Conservation (phyloP, 2,888 invertebrate genomes). For the Andrena marginata region DNA sequence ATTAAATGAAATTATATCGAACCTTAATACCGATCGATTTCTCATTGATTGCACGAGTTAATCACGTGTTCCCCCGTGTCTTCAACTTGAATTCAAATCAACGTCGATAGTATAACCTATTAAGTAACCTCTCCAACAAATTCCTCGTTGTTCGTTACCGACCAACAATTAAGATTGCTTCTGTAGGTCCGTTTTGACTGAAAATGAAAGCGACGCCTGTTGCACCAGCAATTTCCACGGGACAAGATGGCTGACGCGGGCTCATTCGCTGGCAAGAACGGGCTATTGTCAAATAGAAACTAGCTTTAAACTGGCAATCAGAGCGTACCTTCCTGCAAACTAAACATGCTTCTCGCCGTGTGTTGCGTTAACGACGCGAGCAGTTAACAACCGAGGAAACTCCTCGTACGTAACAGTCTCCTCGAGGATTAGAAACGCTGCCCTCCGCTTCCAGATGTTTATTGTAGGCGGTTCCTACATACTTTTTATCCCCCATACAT, state of each 20-base stretch:
- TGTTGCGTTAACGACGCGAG: conserved; percentile 26
- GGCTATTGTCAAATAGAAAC: conserved; percentile 68
- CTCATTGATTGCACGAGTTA: too few species aligned
- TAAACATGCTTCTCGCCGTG: conserved; percentile 36
- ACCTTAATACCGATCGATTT: too few species aligned
- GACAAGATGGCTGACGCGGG: conserved; percentile 9
- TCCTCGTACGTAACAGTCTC: conserved; percentile 43
- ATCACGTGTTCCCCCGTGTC: too few species aligned
- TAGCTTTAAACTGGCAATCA: conserved; percentile 68
- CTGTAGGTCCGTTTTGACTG: conserved; percentile 28
- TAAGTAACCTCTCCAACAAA: background rate
- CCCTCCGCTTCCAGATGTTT: background rate
- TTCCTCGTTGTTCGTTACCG: conserved; percentile 1
- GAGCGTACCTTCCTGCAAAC: conserved; percentile 66
- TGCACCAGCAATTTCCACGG: conserved; percentile 16
- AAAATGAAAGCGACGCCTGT: conserved; percentile 42
- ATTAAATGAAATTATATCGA: too few species aligned
- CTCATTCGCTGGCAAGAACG: conserved; percentile 42
- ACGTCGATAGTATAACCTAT: too few species aligned
- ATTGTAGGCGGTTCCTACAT: too few species aligned
- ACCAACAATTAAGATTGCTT: background rate
- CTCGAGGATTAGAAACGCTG: conserved; percentile 44
- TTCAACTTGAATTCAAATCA: too few species aligned
- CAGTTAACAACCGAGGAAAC: conserved; percentile 45
- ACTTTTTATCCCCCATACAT: too few species aligned